These are phyloP conservation scores for Belgica antarctica DNA, from an alignment of 2,888 invertebrate genomes.

Conservation along the genomic window DNA sequence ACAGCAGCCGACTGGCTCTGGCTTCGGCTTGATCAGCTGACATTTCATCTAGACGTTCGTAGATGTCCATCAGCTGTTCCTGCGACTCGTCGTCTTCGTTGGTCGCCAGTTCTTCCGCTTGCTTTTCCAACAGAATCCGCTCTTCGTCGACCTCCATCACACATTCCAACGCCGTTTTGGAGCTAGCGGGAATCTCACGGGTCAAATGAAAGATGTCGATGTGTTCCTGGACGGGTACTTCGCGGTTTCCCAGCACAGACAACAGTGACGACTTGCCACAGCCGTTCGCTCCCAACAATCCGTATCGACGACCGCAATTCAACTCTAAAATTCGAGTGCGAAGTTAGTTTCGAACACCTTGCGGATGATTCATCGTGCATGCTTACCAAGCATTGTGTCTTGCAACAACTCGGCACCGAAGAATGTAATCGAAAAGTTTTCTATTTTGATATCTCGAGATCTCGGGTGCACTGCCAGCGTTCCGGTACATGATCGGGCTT, in stretches of 20 bases:
- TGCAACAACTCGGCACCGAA: conserved; percentile 94
- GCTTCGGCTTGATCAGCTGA: conserved; percentile 93
- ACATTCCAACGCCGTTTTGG: conserved; percentile 45
- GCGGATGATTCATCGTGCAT: too few relatives aligned
- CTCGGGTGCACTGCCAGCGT: conserved; percentile 92
- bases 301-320: conserved; percentile 96
- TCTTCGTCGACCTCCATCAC: conserved; percentile 99
- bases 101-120: conserved; percentile 85
- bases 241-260: conserved; percentile 85
- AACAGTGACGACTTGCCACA: conserved; percentile 96
- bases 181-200: conserved; percentile 95
- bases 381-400: conserved; percentile 78
- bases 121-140: conserved; percentile 80
- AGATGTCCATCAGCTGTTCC: conserved; percentile 95
- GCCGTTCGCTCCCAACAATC: conserved; percentile 95
- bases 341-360: too few relatives aligned
- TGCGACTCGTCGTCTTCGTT: conserved; percentile 89
- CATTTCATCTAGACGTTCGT: conserved; percentile 95
- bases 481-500: conserved; percentile 92
- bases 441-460: conserved; percentile 94
- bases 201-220: conserved; percentile 97
- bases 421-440: conserved; percentile 95
- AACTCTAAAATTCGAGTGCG: too few relatives aligned
- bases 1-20: conserved; percentile 89
- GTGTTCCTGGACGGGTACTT: conserved; percentile 93